These are phyloP conservation scores for Rhopalosiphum nymphaeae DNA, from an alignment of 2,888 invertebrate genomes.

Conservation along the genomic window DNA sequence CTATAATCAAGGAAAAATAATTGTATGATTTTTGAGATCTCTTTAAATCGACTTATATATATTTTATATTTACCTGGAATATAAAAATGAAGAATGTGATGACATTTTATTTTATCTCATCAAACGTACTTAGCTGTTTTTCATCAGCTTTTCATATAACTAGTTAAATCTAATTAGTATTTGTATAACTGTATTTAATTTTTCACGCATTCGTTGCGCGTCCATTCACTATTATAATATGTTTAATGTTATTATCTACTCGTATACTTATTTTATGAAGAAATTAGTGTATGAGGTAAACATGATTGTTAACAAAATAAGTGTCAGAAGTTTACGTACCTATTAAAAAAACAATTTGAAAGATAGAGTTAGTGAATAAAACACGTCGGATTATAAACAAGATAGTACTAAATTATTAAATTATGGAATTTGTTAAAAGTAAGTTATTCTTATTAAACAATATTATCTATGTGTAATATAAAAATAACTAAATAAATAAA, in stretches of 20 bases:
- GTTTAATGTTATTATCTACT: background rate
- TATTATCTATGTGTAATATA: background rate
- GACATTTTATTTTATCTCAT: background rate
- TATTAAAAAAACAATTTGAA: background rate
- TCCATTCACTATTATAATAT: background rate
- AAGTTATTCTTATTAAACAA: background rate
- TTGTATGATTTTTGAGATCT: background rate
- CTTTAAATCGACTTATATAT: background rate
- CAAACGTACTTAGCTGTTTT: background rate
- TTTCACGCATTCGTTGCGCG: background rate
- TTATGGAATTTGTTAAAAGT: background rate
- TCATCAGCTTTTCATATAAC: background rate
- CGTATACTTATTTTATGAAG: background rate
- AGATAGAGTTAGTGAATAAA: background rate
- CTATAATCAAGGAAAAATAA: background rate
- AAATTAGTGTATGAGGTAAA: background rate
- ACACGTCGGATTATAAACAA: background rate
- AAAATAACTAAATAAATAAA: background rate
- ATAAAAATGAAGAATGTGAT: background rate
- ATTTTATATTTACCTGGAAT: background rate
- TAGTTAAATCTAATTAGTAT: background rate
- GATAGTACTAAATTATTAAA: background rate
- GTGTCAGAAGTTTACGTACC: background rate
- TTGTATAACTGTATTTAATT: background rate
- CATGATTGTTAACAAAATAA: background rate